These are phyloP conservation scores for Sinella curviseta DNA, from an alignment of 1,140 invertebrate genomes.

Conservation along the genomic window DNA sequence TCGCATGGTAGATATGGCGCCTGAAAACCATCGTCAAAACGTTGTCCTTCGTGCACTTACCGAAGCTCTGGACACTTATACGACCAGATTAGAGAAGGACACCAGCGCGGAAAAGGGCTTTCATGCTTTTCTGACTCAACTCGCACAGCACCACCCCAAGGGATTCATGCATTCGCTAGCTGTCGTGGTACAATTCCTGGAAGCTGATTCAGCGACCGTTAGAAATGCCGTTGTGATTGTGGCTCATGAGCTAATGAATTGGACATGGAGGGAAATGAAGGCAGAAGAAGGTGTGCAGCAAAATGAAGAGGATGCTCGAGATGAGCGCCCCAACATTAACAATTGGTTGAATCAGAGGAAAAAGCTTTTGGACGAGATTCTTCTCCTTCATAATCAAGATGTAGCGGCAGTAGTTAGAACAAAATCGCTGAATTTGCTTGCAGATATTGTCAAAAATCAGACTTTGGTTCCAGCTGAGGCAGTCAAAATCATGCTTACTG, in stretches of 20 bases:
- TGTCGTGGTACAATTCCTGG: neutral
- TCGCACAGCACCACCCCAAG: neutral
- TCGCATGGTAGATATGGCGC: neutral
- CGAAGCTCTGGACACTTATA: slow-evolving; percentile 22
- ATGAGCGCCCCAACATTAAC: neutral
- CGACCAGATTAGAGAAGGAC: neutral
- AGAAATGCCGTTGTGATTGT: slow-evolving; percentile 31
- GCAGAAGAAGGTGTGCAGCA: neutral
- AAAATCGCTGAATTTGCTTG: slow-evolving; percentile 27
- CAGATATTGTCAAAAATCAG: slow-evolving; percentile 18
- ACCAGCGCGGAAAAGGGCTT: neutral
- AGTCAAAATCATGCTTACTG: neutral
- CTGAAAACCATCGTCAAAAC: neutral
- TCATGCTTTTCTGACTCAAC: neutral
- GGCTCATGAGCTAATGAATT: slow-evolving; percentile 21
- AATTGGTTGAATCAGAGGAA: neutral
- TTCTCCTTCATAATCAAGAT: slow-evolving; percentile 31
- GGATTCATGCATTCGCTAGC: neutral
- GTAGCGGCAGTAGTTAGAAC: slow-evolving; percentile 27
- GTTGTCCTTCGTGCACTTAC: neutral
- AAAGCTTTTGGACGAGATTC: slow-evolving; percentile 28
- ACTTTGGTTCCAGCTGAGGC: slow-evolving; percentile 13
- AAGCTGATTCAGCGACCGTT: neutral
- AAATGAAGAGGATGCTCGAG: neutral
- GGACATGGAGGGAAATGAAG: slow-evolving; percentile 6